Conservation (phyloP, 1,140 invertebrate species). For the Ctenoplectra terminalis region DNA sequence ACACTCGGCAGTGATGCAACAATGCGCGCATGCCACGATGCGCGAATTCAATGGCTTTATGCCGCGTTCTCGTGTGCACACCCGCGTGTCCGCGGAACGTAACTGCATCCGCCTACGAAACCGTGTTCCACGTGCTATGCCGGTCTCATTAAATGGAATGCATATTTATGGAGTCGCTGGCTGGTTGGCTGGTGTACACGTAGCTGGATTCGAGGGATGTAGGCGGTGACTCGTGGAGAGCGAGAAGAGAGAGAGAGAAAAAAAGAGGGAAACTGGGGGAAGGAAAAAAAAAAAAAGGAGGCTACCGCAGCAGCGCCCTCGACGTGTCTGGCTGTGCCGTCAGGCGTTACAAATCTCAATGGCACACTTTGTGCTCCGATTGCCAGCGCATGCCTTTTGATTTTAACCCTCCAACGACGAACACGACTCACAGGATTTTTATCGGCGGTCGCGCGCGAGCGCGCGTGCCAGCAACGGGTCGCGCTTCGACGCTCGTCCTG, state of each 20-base stretch:
- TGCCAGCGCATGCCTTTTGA: slow-evolving; percentile 61
- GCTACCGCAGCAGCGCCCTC: slow-evolving; percentile 34
- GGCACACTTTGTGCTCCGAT: slow-evolving; percentile 60
- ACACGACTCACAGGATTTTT: slow-evolving; percentile 49
- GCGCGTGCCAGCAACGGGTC: background rate
- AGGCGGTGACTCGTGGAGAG: slow-evolving; percentile 22
- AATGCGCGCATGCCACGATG: slow-evolving; percentile 45
- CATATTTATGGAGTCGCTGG: slow-evolving; percentile 68
- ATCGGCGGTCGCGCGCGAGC: slow-evolving; percentile 10
- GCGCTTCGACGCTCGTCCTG: slow-evolving; percentile 19
- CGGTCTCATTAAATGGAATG: slow-evolving; percentile 69
- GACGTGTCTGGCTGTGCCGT: slow-evolving; percentile 56
- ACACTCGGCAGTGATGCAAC: slow-evolving; percentile 23
- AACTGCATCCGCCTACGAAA: slow-evolving; percentile 56
- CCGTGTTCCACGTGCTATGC: slow-evolving; percentile 48
- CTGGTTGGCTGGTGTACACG: slow-evolving; percentile 36
- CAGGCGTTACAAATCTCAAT: slow-evolving; percentile 67
- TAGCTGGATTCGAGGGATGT: slow-evolving; percentile 33
- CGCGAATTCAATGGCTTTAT: slow-evolving; percentile 60
- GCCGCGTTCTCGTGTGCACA: slow-evolving; percentile 32
- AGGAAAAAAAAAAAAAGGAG: slow-evolving; percentile 1
- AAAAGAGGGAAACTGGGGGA: background rate
- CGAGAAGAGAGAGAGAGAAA: background rate
- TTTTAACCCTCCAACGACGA: slow-evolving; percentile 49
- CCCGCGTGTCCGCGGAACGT: slow-evolving; percentile 47